Base-by-base conservation (phyloP, 2,888 invertebrate genomes). In the Diadegma fenestrale region DNA sequence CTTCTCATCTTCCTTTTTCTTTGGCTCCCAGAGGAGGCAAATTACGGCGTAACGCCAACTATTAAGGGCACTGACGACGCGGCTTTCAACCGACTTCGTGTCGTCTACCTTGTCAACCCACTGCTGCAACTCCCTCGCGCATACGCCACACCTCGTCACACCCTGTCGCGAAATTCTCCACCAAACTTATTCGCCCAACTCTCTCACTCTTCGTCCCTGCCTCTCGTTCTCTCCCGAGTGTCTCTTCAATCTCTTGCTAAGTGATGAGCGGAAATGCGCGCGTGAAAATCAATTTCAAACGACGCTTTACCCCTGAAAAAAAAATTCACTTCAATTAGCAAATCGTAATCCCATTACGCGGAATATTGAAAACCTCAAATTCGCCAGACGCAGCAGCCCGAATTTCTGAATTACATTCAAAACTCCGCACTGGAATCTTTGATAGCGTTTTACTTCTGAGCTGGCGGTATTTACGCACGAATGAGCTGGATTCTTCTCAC, bases 41-140 rank as follows among this genome's bases (percentile, higher is more conserved):
- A 87, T 87, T 87, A 87, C 80, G 87, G 82, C 87, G 83, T 79
- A 82, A 83, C 83, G 85, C 81, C 83, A 79, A 85, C 82, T 82
- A 85, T 87, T 85, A 85, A 87, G 83, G 83, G 68, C 85, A 79
- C 82, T 81, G 78, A 79, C 82, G 85, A 81, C 84, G 72, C 82
- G 72, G 54, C 54, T 81, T 45, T 61, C 79, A 69, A 66, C 80
- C 19, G 33, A 72, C 48, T 54, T 76, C 37, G 69, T 48, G 63
- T 26, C 75, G 66, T 61, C 77, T 78, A 66, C 81, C 68, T 71
- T 80, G 78, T 79, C 76, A 82, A 77, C 76, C 64, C 45, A 41
- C 41, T 58, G 22, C 10, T 37, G 82, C 48, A 22, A 79, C 63
- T 69, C n/a, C 37, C 69, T 76, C 54, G 58, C 69, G 33, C 73